Conservation (phyloP, 2,888 invertebrate species). For the Athrips mouffetella region DNA sequence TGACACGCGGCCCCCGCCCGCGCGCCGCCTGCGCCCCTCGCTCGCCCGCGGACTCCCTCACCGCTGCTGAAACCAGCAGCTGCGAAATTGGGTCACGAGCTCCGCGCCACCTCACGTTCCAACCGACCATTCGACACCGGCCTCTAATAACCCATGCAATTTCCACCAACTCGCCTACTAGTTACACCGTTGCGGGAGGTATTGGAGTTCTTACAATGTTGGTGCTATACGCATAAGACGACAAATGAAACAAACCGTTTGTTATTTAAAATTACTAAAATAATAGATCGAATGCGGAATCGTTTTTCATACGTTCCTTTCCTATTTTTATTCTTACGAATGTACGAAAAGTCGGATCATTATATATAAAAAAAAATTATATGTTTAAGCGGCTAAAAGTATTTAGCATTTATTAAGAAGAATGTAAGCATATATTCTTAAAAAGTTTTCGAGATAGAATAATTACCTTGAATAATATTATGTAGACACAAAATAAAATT, state of each 20-base stretch:
- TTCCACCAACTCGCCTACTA: conserved; percentile 9
- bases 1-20: conserved; percentile 68
- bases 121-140: conserved; percentile 52
- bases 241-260: conserved; percentile 62
- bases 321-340: not conserved
- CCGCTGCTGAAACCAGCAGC: conserved; percentile 76
- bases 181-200: conserved; percentile 24
- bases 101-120: conserved; percentile 63
- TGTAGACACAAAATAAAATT: too few species aligned
- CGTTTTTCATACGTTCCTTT: conserved; percentile 23
- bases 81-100: conserved; percentile 77
- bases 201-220: conserved; percentile 30
- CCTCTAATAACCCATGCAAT: conserved; percentile 42
- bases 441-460: too few species aligned
- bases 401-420: too few species aligned
- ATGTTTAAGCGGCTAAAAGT: too few species aligned
- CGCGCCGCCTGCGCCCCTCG: conserved; percentile 36
- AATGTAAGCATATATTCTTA: too few species aligned
- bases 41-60: conserved; percentile 48
- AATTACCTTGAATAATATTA: too few species aligned
- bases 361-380: too few species aligned
- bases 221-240: conserved; percentile 52
- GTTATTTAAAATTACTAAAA: conserved; percentile 56
- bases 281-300: conserved; percentile 52
- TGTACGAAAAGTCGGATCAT: too few species aligned